phyloP scores from a whole-genome alignment of 1,140 invertebrate species.

The Sinella curviseta region DNA sequence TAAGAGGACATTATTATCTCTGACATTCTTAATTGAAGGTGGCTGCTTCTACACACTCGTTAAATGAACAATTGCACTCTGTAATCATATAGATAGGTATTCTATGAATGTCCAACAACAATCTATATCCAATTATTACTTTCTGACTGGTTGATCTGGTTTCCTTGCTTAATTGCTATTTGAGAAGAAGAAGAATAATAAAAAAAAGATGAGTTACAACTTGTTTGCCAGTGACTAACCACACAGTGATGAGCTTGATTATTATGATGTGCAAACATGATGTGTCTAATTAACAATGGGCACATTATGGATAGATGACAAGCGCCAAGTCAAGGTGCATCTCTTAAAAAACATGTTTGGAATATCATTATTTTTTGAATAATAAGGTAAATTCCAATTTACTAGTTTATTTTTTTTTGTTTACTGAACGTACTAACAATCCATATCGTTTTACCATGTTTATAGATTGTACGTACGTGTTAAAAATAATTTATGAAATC shows the following conservation, averaged over 20 bases:
- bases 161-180: background rate
- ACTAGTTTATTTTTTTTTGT: too few relatives aligned
- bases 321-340: background rate
- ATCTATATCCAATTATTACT: background rate
- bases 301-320: background rate
- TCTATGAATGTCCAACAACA: background rate
- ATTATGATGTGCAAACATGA: slow-evolving; percentile 8
- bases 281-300: background rate
- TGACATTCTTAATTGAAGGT: too few relatives aligned
- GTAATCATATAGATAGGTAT: background rate
- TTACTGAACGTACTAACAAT: too few relatives aligned
- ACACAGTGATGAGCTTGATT: background rate
- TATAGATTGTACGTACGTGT: too few relatives aligned
- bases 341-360: background rate
- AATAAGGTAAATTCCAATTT: too few relatives aligned
- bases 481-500: too few relatives aligned
- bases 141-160: slow-evolving; percentile 13
- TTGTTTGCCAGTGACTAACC: background rate
- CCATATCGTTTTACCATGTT: too few relatives aligned
- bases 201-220: background rate
- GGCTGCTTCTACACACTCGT: too few relatives aligned
- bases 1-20: too few relatives aligned
- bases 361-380: too few relatives aligned
- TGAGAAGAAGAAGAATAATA: background rate
- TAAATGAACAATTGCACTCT: background rate